phyloP scores from a whole-genome alignment of 2,797 vertebrate species.

The Enteromius fasciolatus region DNA sequence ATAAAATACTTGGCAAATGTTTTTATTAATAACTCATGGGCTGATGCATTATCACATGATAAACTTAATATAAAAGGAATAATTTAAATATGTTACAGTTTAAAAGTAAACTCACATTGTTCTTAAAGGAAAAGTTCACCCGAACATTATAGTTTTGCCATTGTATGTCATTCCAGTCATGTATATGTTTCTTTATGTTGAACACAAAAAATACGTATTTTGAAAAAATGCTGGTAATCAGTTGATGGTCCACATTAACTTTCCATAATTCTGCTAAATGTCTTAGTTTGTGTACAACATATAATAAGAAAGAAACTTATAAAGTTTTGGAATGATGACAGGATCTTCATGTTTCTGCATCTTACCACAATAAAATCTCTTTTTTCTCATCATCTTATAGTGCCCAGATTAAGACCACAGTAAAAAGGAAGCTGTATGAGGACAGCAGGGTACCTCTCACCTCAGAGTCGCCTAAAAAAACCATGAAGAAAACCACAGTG shows the following conservation, averaged over 20 bases:
- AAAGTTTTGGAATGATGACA: background rate
- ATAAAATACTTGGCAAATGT: background rate
- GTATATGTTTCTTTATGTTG: too few relatives aligned
- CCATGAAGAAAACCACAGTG: conserved; percentile 77
- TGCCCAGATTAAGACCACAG: conserved; percentile 90
- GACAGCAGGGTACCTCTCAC: conserved; percentile 88
- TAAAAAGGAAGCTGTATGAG: conserved; percentile 91
- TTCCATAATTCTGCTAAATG: background rate
- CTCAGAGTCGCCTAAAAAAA: conserved; percentile 85
- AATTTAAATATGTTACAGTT: background rate
- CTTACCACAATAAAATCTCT: background rate
- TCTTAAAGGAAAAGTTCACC: too few relatives aligned
- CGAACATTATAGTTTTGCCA: background rate
- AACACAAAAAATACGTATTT: background rate
- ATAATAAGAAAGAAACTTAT: background rate
- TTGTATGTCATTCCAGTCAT: background rate
- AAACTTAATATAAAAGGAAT: background rate
- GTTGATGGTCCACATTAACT: background rate
- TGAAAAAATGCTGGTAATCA: background rate
- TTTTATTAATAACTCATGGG: too few relatives aligned
- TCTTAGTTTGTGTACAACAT: background rate
- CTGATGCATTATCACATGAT: background rate
- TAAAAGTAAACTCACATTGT: too few relatives aligned
- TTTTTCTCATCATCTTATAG: conserved; percentile 65
- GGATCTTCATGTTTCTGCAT: background rate